Evolutionary conservation across 2,797 vertebrate species (phyloP).

Genomic region (Schizopygopsis malacanthus): DNA sequence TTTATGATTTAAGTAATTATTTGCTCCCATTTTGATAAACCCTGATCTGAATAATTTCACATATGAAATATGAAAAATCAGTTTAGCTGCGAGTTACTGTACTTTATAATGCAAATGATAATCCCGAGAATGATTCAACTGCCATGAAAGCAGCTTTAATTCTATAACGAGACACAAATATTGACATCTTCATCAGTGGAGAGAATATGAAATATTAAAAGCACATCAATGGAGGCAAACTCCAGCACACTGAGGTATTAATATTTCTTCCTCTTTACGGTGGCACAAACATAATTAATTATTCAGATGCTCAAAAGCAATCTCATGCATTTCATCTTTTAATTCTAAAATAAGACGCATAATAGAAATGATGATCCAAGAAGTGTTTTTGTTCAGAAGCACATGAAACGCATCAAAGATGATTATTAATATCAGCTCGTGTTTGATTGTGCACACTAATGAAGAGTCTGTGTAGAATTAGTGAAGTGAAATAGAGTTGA

Average conservation of each 20-base stretch:
- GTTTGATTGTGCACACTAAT: not conserved
- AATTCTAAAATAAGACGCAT: not conserved
- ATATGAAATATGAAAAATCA: not conserved
- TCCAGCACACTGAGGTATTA: not conserved
- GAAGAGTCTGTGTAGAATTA: not conserved
- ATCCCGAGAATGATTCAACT: slow-evolving; percentile 1
- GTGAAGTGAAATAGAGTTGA: not conserved
- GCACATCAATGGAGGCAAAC: not conserved
- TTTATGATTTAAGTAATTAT: too few species aligned
- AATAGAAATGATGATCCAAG: not conserved
- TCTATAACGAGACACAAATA: not conserved
- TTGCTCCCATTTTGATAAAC: not conserved
- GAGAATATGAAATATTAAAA: not conserved
- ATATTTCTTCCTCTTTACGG: slow-evolving; percentile 1
- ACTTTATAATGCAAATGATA: not conserved
- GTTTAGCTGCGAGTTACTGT: not conserved
- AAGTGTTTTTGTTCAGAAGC: not conserved
- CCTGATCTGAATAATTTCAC: not conserved
- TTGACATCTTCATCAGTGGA: not conserved
- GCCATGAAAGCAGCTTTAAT: not conserved
- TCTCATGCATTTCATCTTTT: not conserved
- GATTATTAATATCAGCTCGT: not conserved
- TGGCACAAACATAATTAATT: not conserved
- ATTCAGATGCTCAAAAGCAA: not conserved
- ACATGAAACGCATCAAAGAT: not conserved